Percentiles rank a stretch among this genome's conserved stretches.
Evolutionary conservation across 1,140 invertebrate species (phyloP).

Genomic region (Gryllus bimaculatus): DNA sequence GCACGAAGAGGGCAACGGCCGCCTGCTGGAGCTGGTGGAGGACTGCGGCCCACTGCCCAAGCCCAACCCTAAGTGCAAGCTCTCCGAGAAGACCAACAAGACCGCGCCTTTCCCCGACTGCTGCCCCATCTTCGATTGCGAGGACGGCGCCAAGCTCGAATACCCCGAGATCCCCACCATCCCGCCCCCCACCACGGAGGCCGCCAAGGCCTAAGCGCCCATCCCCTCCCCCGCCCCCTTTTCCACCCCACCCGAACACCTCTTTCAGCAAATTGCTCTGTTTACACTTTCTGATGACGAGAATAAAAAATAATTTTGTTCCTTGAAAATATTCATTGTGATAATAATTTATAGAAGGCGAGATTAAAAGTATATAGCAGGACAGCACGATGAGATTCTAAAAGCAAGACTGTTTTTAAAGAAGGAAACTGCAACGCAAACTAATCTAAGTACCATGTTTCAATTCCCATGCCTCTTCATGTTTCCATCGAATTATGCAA

Average conservation of each 20-base stretch:
- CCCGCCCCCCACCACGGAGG: conserved; percentile 37
- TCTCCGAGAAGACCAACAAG: conserved; percentile 76
- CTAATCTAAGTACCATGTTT: background rate
- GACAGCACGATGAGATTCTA: background rate
- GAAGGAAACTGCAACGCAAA: background rate
- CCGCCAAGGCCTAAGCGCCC: conserved; percentile 17
- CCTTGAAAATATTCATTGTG: background rate
- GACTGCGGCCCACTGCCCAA: conserved; percentile 79
- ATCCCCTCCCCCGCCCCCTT: background rate
- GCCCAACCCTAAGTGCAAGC: conserved; percentile 76
- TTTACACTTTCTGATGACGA: background rate
- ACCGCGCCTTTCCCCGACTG: conserved; percentile 75
- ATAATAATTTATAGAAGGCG: background rate
- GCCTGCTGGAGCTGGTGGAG: conserved; percentile 68
- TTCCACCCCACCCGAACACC: too few species aligned
- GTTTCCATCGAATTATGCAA: background rate
- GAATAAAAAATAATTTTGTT: background rate
- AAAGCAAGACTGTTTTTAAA: background rate
- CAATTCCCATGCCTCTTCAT: background rate
- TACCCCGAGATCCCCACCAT: conserved; percentile 69
- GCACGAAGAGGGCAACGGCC: conserved; percentile 56
- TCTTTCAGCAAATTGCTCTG: too few species aligned
- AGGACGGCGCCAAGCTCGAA: conserved; percentile 70
- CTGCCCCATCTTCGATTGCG: conserved; percentile 75
- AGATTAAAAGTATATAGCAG: background rate